Evolutionary conservation across 2,113 vertebrate species (phyloP).

Genomic region (Triplophysa rosa): DNA sequence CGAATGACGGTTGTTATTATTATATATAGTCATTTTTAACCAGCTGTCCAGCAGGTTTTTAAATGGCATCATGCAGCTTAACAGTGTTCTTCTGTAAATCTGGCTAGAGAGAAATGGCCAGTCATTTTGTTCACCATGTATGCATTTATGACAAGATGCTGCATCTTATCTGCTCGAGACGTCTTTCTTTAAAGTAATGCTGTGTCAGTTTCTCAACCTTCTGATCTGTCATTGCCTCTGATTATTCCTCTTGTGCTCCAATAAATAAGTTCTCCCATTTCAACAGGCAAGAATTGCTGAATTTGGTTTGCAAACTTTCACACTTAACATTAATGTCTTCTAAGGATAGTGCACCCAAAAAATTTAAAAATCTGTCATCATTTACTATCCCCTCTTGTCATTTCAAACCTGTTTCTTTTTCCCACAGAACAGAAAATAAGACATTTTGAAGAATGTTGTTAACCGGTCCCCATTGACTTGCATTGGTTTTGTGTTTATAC

Average conservation of each 20-base stretch:
- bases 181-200: slow-evolving; percentile 80
- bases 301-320: background rate
- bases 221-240: slow-evolving; percentile 51
- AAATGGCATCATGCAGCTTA: slow-evolving; percentile 66
- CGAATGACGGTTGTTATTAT: slow-evolving; percentile 40
- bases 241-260: background rate
- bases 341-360: too few species aligned
- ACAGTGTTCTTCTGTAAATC: slow-evolving; percentile 68
- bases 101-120: slow-evolving; percentile 65
- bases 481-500: too few species aligned
- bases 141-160: slow-evolving; percentile 77
- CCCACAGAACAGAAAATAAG: too few species aligned
- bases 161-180: slow-evolving; percentile 75
- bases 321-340: too few species aligned
- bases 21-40: slow-evolving; percentile 43
- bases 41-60: slow-evolving; percentile 58
- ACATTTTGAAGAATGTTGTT: too few species aligned
- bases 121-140: slow-evolving; percentile 75
- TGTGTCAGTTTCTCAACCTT: slow-evolving; percentile 75
- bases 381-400: too few species aligned
- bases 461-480: too few species aligned
- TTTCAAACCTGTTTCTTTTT: too few species aligned
- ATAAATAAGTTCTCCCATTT: background rate
- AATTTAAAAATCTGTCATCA: too few species aligned
- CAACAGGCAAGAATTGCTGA: background rate